Base-by-base conservation (phyloP, 2,113 vertebrate genomes). In the Rhinichthys klamathensis region DNA sequence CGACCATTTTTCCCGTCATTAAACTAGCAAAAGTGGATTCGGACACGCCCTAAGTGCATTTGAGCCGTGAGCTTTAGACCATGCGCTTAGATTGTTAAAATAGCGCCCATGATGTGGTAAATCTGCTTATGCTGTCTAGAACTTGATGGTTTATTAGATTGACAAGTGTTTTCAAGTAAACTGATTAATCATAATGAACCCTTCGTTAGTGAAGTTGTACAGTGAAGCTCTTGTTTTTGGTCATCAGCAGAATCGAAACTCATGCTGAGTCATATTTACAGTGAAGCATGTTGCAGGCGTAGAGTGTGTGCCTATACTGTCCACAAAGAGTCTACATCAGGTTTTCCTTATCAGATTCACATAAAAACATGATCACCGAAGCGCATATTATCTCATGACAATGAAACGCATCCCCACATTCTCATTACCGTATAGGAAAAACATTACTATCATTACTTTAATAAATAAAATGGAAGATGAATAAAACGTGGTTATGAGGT, bases 81-180 rank as follows among this genome's bases (percentile, higher is more conserved):
- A 41, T 9, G 41, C 0, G 41, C 1, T 41, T 41, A 41, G 38
- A 41, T 41, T 41, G 41, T 41, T 41, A 9, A 41, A 41, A 41
- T 41, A 41, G 41, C 7, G 41, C 41, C 38, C 38, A 41, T 41
- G 44, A 23, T 81, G 25, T 81, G 25, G 10, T 81, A 32, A 51
- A 67, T 32, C 23, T 63, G 56, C 27, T 80, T 46, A 46, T 25
- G n/a, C 12, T 56, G 38, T 75, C 41, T 61, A 51, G 60, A 81
- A 7, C 18, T 67, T 30, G n/a, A 80, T 41, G 32, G 46, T 41
- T 38, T 49, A 35, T 61, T 23, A 23, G 18, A 30, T 41, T 84
- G 77, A 15, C 51, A 80, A 67, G 30, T 79, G 27, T 84, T 46
- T 89, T 69, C 77, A 27, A 58, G 51, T 35, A 78, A 60, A 65